Percentiles rank a stretch among this genome's conserved stretches.
Conservation (phyloP, 1,140 invertebrate genomes). For the Druon quercuslanigerum region DNA sequence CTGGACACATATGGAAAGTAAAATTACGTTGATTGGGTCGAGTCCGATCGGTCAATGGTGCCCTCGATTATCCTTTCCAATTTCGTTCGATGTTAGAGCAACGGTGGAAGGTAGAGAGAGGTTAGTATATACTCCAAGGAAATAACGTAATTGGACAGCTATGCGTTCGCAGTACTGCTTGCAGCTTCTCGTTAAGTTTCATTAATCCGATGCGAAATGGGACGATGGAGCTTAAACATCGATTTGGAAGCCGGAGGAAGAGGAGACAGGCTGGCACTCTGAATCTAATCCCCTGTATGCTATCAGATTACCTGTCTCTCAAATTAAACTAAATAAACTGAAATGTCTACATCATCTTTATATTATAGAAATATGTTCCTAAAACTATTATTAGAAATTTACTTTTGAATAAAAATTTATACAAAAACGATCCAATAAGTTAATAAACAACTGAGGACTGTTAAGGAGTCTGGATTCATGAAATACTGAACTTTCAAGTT, state of each 20-base stretch:
- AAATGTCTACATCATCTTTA: too few species aligned
- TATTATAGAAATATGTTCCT: too few species aligned
- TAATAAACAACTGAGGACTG: too few species aligned
- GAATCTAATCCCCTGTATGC: not conserved
- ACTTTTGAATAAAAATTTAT: too few species aligned
- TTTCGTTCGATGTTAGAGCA: conserved; percentile 37
- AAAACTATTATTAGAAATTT: too few species aligned
- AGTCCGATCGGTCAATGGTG: conserved; percentile 32
- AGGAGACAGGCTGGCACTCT: not conserved
- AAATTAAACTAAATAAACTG: too few species aligned
- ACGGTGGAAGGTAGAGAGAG: conserved; percentile 33
- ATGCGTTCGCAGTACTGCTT: conserved; percentile 42
- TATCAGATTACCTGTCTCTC: not conserved
- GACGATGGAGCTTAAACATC: conserved; percentile 38
- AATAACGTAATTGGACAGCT: conserved; percentile 55
- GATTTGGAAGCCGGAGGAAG: conserved; percentile 5
- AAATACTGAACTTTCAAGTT: too few species aligned
- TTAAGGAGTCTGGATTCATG: too few species aligned
- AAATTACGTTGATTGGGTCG: conserved; percentile 41
- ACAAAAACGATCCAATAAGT: too few species aligned
- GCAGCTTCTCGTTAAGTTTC: conserved; percentile 48
- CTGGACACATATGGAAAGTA: conserved; percentile 12
- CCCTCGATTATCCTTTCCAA: conserved; percentile 40
- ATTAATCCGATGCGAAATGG: conserved; percentile 53
- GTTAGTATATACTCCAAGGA: conserved; percentile 39